A percentile compares a stretch with the other conserved stretches of the same genome.
These are phyloP conservation scores for Acromyrmex heyeri DNA, from an alignment of 1,140 invertebrate genomes.

Conservation along the genomic window DNA sequence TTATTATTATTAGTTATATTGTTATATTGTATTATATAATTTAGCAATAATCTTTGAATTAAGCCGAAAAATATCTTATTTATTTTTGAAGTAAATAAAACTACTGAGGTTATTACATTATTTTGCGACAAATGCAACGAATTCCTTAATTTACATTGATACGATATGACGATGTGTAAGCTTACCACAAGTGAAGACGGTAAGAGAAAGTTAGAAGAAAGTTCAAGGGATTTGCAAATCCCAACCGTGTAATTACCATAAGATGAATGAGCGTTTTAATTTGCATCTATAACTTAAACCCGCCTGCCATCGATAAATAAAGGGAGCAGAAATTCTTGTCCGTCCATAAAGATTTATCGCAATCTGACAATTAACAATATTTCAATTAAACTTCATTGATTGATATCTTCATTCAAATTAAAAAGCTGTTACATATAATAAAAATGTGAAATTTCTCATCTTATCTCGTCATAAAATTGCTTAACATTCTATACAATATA, in stretches of 20 bases:
- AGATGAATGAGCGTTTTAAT: constrained; percentile 62
- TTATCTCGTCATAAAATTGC: not conserved
- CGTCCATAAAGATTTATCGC: not conserved
- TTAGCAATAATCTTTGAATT: not conserved
- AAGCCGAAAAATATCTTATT: not conserved
- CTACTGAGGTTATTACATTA: not conserved
- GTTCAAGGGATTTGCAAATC: constrained; percentile 63
- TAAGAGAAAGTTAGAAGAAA: constrained; percentile 58
- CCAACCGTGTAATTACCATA: constrained; percentile 60
- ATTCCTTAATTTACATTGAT: constrained; percentile 41
- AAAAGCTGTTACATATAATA: not conserved
- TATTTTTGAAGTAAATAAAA: not conserved
- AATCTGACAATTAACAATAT: not conserved
- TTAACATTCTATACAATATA: not conserved
- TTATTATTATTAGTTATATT: not conserved
- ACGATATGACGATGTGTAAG: constrained; percentile 33
- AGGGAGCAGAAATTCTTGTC: constrained; percentile 23
- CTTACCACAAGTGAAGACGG: constrained; percentile 23
- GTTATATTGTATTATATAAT: too few species aligned
- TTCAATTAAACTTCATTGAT: constrained; percentile 22
- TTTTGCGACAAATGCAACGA: not conserved
- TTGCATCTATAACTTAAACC: constrained; percentile 58
- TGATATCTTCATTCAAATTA: not conserved
- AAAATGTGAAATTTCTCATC: not conserved
- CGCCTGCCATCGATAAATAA: constrained; percentile 42